These are phyloP conservation scores for Zalophus californianus DNA, from an alignment of 2,797 vertebrate genomes.

Conservation along the genomic window DNA sequence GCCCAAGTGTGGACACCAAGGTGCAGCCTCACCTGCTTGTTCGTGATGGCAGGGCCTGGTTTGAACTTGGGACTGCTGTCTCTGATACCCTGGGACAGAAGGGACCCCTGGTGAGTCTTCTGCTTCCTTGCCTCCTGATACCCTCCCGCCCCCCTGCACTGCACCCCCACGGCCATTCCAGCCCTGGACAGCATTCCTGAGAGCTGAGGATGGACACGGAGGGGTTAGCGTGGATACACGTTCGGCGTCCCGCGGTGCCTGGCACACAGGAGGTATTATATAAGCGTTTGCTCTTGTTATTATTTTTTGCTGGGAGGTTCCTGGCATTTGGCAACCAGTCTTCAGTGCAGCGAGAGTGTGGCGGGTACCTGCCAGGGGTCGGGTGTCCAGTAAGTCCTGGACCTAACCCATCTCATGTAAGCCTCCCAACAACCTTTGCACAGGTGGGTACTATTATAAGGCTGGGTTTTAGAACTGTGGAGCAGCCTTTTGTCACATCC, in stretches of 20 bases:
- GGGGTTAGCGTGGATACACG: constrained; percentile 57
- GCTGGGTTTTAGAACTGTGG: background rate
- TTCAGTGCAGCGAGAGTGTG: background rate
- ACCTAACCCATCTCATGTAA: background rate
- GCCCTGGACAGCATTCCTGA: constrained; percentile 64
- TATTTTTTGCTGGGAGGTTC: constrained; percentile 76
- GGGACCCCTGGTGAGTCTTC: background rate
- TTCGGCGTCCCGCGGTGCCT: constrained; percentile 65
- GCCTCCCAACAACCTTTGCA: background rate
- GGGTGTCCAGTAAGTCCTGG: background rate
- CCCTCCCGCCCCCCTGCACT: background rate
- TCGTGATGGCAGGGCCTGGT: background rate
- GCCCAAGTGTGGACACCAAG: background rate
- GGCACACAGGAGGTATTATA: constrained; percentile 76
- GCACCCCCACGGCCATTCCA: background rate
- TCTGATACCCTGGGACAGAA: background rate
- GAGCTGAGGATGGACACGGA: constrained; percentile 55
- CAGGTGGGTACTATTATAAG: background rate
- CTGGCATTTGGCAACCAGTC: constrained; percentile 60
- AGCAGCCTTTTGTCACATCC: background rate
- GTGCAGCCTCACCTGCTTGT: background rate
- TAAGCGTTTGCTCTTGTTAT: constrained; percentile 77
- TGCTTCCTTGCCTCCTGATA: background rate
- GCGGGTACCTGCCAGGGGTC: background rate
- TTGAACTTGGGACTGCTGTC: background rate